Evolutionary conservation across 2,797 vertebrate genomes (phyloP), one percentile per base, ranked within the genome.

Genomic region (Hephaestus fuliginosus): DNA sequence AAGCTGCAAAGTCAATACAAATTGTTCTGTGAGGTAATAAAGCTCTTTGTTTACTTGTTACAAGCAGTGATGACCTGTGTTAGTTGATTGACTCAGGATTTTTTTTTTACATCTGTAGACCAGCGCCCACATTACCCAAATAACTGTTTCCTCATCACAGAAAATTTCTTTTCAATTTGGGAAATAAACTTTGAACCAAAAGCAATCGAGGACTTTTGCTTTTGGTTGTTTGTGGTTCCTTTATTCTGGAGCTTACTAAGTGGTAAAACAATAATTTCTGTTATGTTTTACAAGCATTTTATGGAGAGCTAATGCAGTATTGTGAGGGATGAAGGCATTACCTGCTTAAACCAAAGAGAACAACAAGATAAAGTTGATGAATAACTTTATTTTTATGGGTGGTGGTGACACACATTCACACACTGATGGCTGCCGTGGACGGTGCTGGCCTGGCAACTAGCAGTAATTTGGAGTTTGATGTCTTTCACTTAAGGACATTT

Each of bases 1-100:
- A 72, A 55, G 10, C 12, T 46, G 78, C 67, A 20, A 58, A 78
- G 64, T 68, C 49, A 51, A 73, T 30, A 57, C 7, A 62, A 43
- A 36, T 13, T 74, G 48, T 62, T 76, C 55, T 64, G 11, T 30
- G 1, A 75, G n/a, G 72, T 51, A 48, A 28, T 33, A 25, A 57
- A 28, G 22, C 2, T 30, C 0, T 53, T 51, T 41, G 30, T 8
- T 28, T 28, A 33, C 22, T 6, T 11, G n/a, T 57, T 3, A 43
- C 7, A 13, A 60, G n/a, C 39, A 70, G 3, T 44, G 2, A 43
- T 6, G 2, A 49, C 14, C 18, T 2, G 3, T 25, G 0, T 33
- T 18, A 17, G 2, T 20, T 43, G 49, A 15, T 18, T 52, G 46
- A 33, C 52, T 15, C 14, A 33, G 20, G 30, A n/a, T 17, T 61